Evolutionary conservation across 1,140 invertebrate species (phyloP), one percentile per base, ranked within the genome.

Genomic region (Drosophila mojavensis): DNA sequence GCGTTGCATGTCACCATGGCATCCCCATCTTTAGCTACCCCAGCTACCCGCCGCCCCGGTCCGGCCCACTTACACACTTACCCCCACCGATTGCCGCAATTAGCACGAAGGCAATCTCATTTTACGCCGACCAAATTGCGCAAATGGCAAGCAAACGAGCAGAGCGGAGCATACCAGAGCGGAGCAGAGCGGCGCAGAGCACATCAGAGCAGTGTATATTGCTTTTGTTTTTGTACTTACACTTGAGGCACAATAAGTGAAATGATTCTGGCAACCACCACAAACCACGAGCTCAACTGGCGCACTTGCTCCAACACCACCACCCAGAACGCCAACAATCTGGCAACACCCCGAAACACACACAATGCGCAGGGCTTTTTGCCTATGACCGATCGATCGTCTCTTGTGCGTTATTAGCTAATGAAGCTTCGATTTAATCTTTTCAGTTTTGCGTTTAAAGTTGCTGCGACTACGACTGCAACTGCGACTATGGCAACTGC

Each of bases 61-160:
- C 28, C 51, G 15, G 28, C 26, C 54, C 65, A 51, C 36, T 39
- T 39, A 13, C 67, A 68, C 68, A 60, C 64, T 68, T 68, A 73
- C 70, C 70, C 69, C 70, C 64, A 67, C 55, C 75, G 65, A 76
- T 82, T 73, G 69, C 76, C 83, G 72, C 83, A 86, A 86, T 86
- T 86, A 86, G 83, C 83, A 77, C 83, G 83, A 79, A 86, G 77
- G 79, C 83, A 86, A 79, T 88, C 83, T 88, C 79, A 86, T 86
- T 83, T 88, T 82, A 88, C 83, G 84, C 76, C 83, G 72, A 88
- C 75, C 79, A 81, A 88, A 86, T 83, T 76, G 76, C 68, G 62
- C 79, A 82, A 88, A 88, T 88, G 75, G 79, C 76, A 81, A 62
- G 51, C 71, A 75, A 70, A 70, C 75, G 70, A 69, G 70, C 51